Base-by-base conservation (phyloP, 2,888 invertebrate genomes). In the Andricus curvator region DNA sequence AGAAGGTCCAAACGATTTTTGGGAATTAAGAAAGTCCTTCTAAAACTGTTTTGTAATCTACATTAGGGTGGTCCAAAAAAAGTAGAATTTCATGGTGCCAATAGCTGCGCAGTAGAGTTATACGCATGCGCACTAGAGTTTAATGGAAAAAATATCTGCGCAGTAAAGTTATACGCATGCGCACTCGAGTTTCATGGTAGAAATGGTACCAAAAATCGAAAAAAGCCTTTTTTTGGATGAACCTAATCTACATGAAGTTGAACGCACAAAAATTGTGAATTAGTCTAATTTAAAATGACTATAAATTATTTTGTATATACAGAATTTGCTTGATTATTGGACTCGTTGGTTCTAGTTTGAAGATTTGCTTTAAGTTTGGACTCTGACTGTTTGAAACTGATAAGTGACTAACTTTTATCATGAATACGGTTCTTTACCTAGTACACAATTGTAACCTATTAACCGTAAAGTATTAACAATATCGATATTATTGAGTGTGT, bases 381-480 rank as follows among this genome's bases (percentile, higher is more conserved):
- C 33, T 74, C 33, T 74, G 48, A 70, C 51, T 48, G 13, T 74
- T 74, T 20, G 33, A 70, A 48, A 48, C 70, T 29, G 48, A 74
- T 33, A 51, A n/a, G 25, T 51, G 74, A 74, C 56, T 56, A 74
- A 74, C 56, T 74, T 74, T 74, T 74, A 74, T 74, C 74, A 74
- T 74, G 20, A 41, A 68, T 37, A 68, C 56, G 33, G 56, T 74
- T 74, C 56, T 74, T 74, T 74, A 51, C 70, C 51, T 74, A 74
- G 74, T 33, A 74, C 20, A 56, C 51, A 74, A 33, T 56, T 74
- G 22, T 74, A 51, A 74, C 33, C 74, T n/a, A 56, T 74, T 74
- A 74, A 74, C 74, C 74, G 51, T 74, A 74, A 74, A 74, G 74
- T 74, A 74, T 74, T 74, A 74, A 74, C 74, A 74, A 33, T 74